Conservation (phyloP, 2,113 vertebrate genomes). For the Indicator maculatus region DNA sequence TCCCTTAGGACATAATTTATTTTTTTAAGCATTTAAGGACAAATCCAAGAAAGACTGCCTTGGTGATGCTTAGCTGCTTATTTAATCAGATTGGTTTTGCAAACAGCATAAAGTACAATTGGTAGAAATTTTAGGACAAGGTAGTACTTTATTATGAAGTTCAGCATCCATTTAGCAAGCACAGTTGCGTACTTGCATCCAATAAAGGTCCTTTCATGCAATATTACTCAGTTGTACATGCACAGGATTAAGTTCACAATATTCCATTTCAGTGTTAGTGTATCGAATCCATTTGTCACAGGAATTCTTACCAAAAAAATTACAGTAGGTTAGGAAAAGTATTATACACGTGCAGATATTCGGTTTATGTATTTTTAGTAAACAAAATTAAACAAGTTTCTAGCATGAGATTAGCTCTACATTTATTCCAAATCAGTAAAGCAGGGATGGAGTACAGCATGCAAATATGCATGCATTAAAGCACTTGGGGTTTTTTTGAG, state of each 20-base stretch:
- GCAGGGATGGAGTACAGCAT: slow-evolving; percentile 72
- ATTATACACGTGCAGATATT: slow-evolving; percentile 71
- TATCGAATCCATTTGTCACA: slow-evolving; percentile 42
- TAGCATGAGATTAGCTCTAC: slow-evolving; percentile 61
- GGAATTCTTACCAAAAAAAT: slow-evolving; percentile 50
- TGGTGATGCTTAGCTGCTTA: slow-evolving; percentile 72
- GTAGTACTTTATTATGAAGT: slow-evolving; percentile 43
- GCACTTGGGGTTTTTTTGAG: slow-evolving; percentile 13
- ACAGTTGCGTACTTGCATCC: slow-evolving; percentile 50
- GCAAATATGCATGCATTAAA: slow-evolving; percentile 78
- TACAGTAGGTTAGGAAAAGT: slow-evolving; percentile 65
- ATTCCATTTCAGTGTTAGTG: slow-evolving; percentile 51
- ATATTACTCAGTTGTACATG: slow-evolving; percentile 76
- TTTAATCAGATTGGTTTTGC: slow-evolving; percentile 57
- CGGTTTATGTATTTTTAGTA: slow-evolving; percentile 57
- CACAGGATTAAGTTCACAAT: slow-evolving; percentile 57
- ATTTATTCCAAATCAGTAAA: slow-evolving; percentile 54
- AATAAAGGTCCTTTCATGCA: slow-evolving; percentile 78
- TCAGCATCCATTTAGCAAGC: slow-evolving; percentile 55
- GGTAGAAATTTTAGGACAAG: slow-evolving; percentile 62
- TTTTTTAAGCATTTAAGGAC: slow-evolving; percentile 75
- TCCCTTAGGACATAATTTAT: slow-evolving; percentile 96
- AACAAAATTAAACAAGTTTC: slow-evolving; percentile 47
- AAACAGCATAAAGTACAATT: slow-evolving; percentile 64
- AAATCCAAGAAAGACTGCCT: slow-evolving; percentile 73